phyloP scores from a whole-genome alignment of 53 echinoderm and acorn worm species.

The Antedon mediterranea region DNA sequence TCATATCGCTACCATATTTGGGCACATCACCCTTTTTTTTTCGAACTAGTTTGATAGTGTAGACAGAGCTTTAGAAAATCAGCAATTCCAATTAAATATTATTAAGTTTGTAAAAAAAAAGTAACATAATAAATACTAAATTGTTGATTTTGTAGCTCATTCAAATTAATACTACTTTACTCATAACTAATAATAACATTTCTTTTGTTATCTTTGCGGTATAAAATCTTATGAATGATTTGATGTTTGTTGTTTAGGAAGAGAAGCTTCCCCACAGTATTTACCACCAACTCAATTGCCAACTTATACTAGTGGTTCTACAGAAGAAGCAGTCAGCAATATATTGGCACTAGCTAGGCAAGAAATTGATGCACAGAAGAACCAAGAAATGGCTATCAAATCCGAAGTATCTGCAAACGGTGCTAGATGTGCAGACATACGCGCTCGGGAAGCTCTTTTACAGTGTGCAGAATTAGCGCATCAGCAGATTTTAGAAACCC shows the following conservation, averaged over 20 bases:
- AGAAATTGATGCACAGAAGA: slow-evolving; percentile 58
- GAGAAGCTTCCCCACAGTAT: neutral
- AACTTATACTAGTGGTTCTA: slow-evolving; percentile 12
- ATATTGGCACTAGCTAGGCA: slow-evolving; percentile 81
- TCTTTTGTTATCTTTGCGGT: neutral
- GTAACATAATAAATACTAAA: too few relatives aligned
- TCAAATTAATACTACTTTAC: too few relatives aligned
- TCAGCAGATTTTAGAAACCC: neutral
- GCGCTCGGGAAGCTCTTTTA: neutral
- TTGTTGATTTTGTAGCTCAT: too few relatives aligned
- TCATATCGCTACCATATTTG: too few relatives aligned
- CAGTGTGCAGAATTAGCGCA: neutral
- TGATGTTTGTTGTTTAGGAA: neutral
- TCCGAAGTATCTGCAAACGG: neutral
- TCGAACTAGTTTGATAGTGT: too few relatives aligned
- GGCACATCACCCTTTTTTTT: too few relatives aligned
- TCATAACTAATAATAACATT: neutral
- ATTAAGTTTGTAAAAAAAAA: too few relatives aligned
- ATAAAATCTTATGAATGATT: too few relatives aligned
- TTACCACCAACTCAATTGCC: neutral
- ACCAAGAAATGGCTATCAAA: neutral
- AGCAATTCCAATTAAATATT: too few relatives aligned
- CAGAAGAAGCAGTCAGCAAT: slow-evolving; percentile 86
- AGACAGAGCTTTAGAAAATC: too few relatives aligned
- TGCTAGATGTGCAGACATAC: neutral